phyloP scores from a whole-genome alignment of 2,888 invertebrate species.

The Deilephila elpenor region DNA sequence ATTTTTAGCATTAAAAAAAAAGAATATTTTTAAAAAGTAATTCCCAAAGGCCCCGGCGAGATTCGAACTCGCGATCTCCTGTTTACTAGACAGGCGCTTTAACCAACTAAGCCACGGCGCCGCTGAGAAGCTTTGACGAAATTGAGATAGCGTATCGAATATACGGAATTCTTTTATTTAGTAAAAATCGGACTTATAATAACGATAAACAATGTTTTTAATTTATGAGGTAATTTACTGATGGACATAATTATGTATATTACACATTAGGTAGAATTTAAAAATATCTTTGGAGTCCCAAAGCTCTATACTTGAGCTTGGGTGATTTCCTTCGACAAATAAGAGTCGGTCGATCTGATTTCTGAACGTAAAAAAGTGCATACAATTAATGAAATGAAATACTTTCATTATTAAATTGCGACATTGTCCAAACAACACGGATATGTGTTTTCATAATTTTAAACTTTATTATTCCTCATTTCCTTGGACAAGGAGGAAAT shows the following conservation, averaged over 20 bases:
- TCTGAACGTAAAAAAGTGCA: too few relatives aligned
- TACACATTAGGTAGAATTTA: too few relatives aligned
- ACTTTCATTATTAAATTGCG: not conserved
- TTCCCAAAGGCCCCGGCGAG: slow-evolving; percentile 75
- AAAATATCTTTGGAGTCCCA: too few relatives aligned
- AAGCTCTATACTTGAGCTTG: too few relatives aligned
- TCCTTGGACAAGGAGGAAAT: not conserved
- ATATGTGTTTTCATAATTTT: not conserved
- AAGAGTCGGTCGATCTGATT: too few relatives aligned
- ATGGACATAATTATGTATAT: too few relatives aligned
- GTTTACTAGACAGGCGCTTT: slow-evolving; percentile 84
- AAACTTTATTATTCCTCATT: not conserved
- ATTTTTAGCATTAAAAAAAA: not conserved
- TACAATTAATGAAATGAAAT: not conserved
- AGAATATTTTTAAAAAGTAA: not conserved
- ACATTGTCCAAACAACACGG: not conserved
- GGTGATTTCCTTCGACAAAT: too few relatives aligned
- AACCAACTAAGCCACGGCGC: slow-evolving; percentile 83
- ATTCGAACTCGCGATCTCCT: slow-evolving; percentile 83
- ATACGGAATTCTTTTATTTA: too few relatives aligned
- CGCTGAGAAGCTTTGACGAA: slow-evolving; percentile 32
- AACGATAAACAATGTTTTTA: too few relatives aligned
- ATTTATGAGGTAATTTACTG: too few relatives aligned
- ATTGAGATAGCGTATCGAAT: not conserved
- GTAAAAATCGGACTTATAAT: too few relatives aligned